Conservation (phyloP, 2,113 vertebrate genomes). For the Protomyctophum bolini region DNA sequence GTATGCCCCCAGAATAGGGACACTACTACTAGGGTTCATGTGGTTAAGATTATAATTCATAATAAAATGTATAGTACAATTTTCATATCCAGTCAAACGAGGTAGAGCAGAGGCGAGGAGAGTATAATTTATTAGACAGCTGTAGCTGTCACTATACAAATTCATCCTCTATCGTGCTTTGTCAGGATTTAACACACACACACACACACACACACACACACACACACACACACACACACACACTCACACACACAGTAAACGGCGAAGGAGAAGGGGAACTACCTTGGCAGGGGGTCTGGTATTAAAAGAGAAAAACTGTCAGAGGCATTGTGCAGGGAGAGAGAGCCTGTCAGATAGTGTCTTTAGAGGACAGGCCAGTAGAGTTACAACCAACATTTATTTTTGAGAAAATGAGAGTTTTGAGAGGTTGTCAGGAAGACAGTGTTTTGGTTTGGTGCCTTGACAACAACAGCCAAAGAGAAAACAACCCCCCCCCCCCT, state of each 20-base stretch:
- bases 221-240: slow-evolving; percentile 4
- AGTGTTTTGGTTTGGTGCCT: slow-evolving; percentile 35
- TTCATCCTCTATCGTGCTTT: slow-evolving; percentile 43
- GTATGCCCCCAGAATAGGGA: no score
- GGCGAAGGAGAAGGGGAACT: background rate
- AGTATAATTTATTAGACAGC: slow-evolving; percentile 20
- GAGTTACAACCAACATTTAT: slow-evolving; percentile 67
- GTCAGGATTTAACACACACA: slow-evolving; percentile 38
- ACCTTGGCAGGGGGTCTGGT: slow-evolving; percentile 40
- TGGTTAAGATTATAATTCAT: no score
- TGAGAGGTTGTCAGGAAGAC: slow-evolving; percentile 51
- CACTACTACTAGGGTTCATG: no score
- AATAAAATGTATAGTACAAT: no score
- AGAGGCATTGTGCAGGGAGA: background rate
- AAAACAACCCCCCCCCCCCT: no score
- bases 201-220: slow-evolving; percentile 23
- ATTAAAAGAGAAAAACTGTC: slow-evolving; percentile 48
- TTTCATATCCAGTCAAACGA: no score
- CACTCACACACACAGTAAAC: background rate
- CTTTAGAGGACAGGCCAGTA: slow-evolving; percentile 45
- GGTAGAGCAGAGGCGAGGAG: no score
- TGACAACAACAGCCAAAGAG: slow-evolving; percentile 31
- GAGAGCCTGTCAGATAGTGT: slow-evolving; percentile 52
- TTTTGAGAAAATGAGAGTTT: slow-evolving; percentile 40
- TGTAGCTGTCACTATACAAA: slow-evolving; percentile 68